Base-by-base conservation (phyloP, 2,113 vertebrate genomes). In the Ancistrus triradiatus region DNA sequence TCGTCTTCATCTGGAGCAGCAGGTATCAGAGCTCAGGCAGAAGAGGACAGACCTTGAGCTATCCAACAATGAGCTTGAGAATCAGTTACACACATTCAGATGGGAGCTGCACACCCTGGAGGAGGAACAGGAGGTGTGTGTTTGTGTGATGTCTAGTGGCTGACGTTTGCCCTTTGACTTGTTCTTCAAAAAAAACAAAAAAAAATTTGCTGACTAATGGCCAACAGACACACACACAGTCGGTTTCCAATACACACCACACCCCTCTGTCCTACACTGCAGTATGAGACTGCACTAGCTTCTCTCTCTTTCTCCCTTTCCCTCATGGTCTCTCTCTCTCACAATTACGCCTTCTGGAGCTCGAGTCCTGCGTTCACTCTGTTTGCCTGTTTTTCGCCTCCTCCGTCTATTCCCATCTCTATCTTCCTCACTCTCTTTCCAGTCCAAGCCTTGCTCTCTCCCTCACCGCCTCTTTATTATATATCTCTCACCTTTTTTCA, bases 21-120 rank as follows among this genome's bases (percentile, higher is more conserved):
- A 85, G 50, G 75, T 86, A 37, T 71, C 25, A 11, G 37, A 72
- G 64, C 78, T 89, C 65, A 75, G 79, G 40, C 69, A 82, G 50
- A 66, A 74, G 1, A 82, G 79, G 81, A 74, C 28, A 50, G 72
- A 59, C 8, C 60, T 73, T 1, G 83, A 88, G 7, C 44, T 53
- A 38, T 66, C 58, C 69, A 74, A 69, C 57, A 7, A 17, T 27
- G 44, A 6, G 0, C 81, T 88, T 75, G 73, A 82, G 5, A 68
- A 62, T 0, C 77, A 85, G 14, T 22, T 85, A 2, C 57, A 66
- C 1, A 50, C 28, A 49, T 78, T 77, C 61, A 59, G 71, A 74
- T 46, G 46, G 0, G 76, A 85, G 58, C 73, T 87, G 52, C 76
- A 82, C 68, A 67, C 69, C 9, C 64, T 83, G 63, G 52, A 81